Evolutionary conservation across 1,140 invertebrate species (phyloP), one percentile per base, ranked within the genome.

Genomic region (Zophobas atratus): DNA sequence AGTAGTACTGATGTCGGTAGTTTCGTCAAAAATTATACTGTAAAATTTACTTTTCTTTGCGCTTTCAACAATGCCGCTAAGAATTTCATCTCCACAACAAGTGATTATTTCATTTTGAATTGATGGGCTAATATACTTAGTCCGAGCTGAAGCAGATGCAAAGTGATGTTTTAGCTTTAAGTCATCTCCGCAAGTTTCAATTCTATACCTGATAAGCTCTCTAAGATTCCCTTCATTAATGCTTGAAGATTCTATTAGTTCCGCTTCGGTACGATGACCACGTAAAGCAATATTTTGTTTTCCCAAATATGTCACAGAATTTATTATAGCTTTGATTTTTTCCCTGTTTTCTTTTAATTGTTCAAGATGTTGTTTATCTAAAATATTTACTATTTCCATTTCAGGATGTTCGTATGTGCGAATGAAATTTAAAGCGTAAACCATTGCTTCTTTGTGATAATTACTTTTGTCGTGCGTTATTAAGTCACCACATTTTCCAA

Each of bases 71-170:
- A n/a, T 46, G 71, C 1, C 3, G 33, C 57, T 77, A 67, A 39
- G 67, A 77, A 41, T 6, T 39, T 76, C 6, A 60, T 70, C 53
- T 77, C 70, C 32, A 73, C 76, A 48, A 74, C 56, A 33, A 77
- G n/a, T 56, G n/a, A 36, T 38, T 53, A 20, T 20, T 20, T 20
- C 20, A 20, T 20, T 20, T 20, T 20, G 20, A 20, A 20, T 20
- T 20, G 20, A 20, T 20, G 20, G 20, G 20, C 20, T 20, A 20
- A 20, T 20, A 20, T 20, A 20, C 20, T 20, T 20, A 20, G 20
- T 20, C 20, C 20, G 20, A 20, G 20, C 20, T 20, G 20, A 20
- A 20, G 20, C 20, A 20, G 20, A 20, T 20, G 20, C 20, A 20
- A 20, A 20, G 20, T n/a, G 41, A 72, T 71, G 8, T 72, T 71